These are phyloP conservation scores for Chrysomela aeneicollis DNA, from an alignment of 2,888 invertebrate genomes.

Conservation along the genomic window DNA sequence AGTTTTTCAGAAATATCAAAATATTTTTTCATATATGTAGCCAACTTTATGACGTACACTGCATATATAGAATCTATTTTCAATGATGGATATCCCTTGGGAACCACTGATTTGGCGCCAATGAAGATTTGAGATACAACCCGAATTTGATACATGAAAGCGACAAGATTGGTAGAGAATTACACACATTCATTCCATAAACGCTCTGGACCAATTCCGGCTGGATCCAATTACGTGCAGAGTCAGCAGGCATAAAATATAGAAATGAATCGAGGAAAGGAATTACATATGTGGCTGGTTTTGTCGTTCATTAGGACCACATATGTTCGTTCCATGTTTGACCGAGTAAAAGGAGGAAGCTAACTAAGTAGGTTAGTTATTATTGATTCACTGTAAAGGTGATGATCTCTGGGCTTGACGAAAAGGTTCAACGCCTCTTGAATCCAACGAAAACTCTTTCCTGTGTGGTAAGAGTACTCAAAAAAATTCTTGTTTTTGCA, in stretches of 20 bases:
- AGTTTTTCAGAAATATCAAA: too few species aligned
- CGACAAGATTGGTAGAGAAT: neutral
- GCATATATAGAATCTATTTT: too few species aligned
- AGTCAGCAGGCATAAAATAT: slow-evolving; percentile 2
- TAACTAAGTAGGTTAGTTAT: slow-evolving; percentile 3
- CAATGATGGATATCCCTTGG: too few species aligned
- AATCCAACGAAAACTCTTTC: too few species aligned
- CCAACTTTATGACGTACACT: too few species aligned
- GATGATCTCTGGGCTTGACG: neutral
- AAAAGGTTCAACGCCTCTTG: too few species aligned
- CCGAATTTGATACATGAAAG: neutral
- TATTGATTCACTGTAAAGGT: neutral
- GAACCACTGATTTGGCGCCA: neutral
- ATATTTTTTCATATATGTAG: too few species aligned
- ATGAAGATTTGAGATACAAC: neutral
- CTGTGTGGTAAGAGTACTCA: too few species aligned
- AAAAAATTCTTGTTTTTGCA: too few species aligned
- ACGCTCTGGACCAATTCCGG: neutral
- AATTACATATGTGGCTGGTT: slow-evolving; percentile 20
- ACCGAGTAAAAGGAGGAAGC: slow-evolving; percentile 12
- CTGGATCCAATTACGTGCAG: neutral
- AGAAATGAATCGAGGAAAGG: slow-evolving; percentile 14
- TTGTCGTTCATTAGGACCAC: slow-evolving; percentile 19
- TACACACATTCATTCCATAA: neutral
- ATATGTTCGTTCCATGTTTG: slow-evolving; percentile 19